Conservation (phyloP, 1,140 invertebrate genomes). For the Phymastichus coffea region DNA sequence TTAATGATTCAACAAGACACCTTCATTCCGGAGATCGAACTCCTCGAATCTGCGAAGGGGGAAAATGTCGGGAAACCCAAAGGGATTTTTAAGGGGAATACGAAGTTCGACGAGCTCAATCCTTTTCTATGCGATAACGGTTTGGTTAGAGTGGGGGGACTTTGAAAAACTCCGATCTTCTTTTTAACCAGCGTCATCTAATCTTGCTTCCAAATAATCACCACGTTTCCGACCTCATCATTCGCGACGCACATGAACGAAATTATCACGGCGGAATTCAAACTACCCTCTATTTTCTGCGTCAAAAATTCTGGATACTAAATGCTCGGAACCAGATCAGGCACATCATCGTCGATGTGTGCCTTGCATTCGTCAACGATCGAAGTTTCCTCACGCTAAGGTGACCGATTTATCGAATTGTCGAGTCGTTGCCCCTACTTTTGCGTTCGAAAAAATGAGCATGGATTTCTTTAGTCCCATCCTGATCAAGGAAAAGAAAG, state of each 20-base stretch:
- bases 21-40: too few species aligned
- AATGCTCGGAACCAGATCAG: constrained; percentile 19
- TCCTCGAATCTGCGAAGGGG: too few species aligned
- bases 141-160: constrained; percentile 48
- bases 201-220: constrained; percentile 39
- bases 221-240: too few species aligned
- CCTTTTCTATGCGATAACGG: constrained; percentile 43
- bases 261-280: constrained; percentile 43
- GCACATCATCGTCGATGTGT: constrained; percentile 23
- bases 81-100: not conserved
- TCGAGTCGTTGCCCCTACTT: not conserved
- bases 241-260: constrained; percentile 34
- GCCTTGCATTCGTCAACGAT: constrained; percentile 3
- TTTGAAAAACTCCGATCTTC: constrained; percentile 34
- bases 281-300: constrained; percentile 15
- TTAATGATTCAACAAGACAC: too few species aligned
- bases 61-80: not conserved
- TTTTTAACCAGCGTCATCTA: constrained; percentile 41
- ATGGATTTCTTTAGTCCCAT: constrained; percentile 44
- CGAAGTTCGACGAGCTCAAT: constrained; percentile 16
- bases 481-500: constrained; percentile 33
- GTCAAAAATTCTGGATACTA: constrained; percentile 30
- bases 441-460: constrained; percentile 34
- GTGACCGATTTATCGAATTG: constrained; percentile 33
- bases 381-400: constrained; percentile 17